These are phyloP conservation scores for Napeogenes sylphis DNA, from an alignment of 2,888 invertebrate genomes.

Conservation along the genomic window DNA sequence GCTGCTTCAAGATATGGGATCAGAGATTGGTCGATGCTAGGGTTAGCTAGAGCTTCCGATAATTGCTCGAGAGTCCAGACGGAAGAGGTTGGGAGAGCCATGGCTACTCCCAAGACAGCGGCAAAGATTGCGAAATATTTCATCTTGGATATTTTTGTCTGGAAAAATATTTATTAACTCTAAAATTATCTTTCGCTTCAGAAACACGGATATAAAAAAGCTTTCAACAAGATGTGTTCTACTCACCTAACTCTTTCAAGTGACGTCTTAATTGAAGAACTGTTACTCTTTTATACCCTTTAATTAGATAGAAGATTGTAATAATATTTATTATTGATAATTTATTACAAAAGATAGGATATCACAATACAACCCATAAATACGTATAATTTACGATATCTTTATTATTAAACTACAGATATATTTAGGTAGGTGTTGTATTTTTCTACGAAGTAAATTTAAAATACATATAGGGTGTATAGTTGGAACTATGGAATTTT, in stretches of 20 bases:
- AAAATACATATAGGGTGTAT: too few relatives aligned
- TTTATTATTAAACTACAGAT: too few relatives aligned
- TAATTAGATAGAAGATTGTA: too few relatives aligned
- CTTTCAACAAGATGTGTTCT: background rate
- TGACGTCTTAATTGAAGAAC: too few relatives aligned
- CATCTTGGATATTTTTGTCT: conserved; percentile 40
- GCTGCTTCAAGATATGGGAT: conserved; percentile 48
- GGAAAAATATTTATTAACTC: background rate
- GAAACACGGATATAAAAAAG: background rate
- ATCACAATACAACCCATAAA: too few relatives aligned
- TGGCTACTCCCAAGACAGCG: conserved; percentile 39
- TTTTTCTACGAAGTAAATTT: too few relatives aligned
- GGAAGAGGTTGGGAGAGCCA: conserved; percentile 34
- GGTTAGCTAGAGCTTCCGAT: conserved; percentile 42
- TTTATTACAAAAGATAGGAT: too few relatives aligned
- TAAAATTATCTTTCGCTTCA: background rate
- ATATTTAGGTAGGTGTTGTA: too few relatives aligned
- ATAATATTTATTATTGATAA: too few relatives aligned
- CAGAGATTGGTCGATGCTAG: conserved; percentile 42
- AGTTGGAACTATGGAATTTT: too few relatives aligned
- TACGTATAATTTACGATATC: too few relatives aligned
- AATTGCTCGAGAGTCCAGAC: conserved; percentile 20
- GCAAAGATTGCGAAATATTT: conserved; percentile 58
- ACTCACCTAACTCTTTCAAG: background rate
- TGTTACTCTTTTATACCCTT: too few relatives aligned